Base-by-base conservation (phyloP, 92 coral and sea anemone genomes). In the Epizoanthus fatuus region DNA sequence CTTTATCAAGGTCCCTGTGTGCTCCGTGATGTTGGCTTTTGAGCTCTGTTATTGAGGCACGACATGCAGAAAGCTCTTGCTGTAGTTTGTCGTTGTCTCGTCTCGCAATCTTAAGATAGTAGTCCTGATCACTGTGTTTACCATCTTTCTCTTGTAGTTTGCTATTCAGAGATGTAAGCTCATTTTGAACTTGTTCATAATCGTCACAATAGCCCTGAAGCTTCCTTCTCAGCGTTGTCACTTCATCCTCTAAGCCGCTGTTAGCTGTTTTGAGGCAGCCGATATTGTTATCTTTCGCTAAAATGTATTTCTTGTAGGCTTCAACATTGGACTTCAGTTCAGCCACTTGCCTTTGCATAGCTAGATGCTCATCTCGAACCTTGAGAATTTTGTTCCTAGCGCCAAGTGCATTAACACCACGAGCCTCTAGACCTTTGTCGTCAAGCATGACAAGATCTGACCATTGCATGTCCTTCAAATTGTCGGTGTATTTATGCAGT, bases 11-110 rank as follows among this genome's bases (percentile, higher is more conserved):
- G 44, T 95, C 94, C 55, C 94, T 95, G 69, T 95, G 86, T 42
- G 95, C 89, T 62, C 80, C 94, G 71, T 88, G 93, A 63, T 87
- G 91, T 19, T 87, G 84, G 69, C 81, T 93, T 63, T 86, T 93
- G 74, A 86, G 82, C 40, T 96, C 98, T 40, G 93, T 79, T 75
- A 92, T 65, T 2, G 98, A 91, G n/a, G 95, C 91, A 69, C 88
- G 86, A 9, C 86, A 90, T 12, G 88, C 92, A 17, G 89, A 82
- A 14, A 91, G 81, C 58, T 97, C 99, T 40, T 91, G 94, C 32
- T 94, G 92, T 10, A 97, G 79, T 74, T 93, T 95, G 32, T 97
- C 95, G 80, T 87, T 95, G 42, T 95, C 99, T 67, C 94, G 92
- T 69, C 86, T 93, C 9, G 87, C 80, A 42, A 91, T 81, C 92